Evolutionary conservation across 2,888 invertebrate species (phyloP).

Genomic region (Arenicola marina): DNA sequence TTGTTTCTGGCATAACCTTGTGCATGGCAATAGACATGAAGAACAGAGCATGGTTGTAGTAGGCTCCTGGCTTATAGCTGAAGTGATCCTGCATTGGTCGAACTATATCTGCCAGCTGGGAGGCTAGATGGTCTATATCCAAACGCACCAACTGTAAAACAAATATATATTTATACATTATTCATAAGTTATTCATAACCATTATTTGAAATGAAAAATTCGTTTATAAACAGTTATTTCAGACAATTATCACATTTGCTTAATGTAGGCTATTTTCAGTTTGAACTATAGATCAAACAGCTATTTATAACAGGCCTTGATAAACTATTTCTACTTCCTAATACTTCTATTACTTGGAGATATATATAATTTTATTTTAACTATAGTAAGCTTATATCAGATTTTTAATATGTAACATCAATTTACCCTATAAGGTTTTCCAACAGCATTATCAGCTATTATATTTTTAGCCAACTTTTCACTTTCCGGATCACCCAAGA

Average conservation of each 20-base stretch:
- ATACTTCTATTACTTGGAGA: too few relatives aligned
- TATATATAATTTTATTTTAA: background rate
- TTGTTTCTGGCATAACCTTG: conserved; percentile 69
- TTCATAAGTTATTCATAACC: background rate
- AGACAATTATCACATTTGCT: too few relatives aligned
- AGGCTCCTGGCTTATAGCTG: conserved; percentile 71
- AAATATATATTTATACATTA: background rate
- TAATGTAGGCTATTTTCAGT: too few relatives aligned
- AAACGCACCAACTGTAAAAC: conserved; percentile 66
- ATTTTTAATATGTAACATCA: background rate
- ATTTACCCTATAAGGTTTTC: background rate
- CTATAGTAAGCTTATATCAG: background rate
- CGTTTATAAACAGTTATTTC: too few relatives aligned
- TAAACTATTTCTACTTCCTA: too few relatives aligned
- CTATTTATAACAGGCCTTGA: too few relatives aligned
- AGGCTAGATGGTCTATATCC: conserved; percentile 69
- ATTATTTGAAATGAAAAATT: background rate
- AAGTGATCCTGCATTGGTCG: conserved; percentile 74
- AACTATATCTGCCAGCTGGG: conserved; percentile 69
- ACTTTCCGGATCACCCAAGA: conserved; percentile 53
- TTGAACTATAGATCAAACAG: too few relatives aligned
- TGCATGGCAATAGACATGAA: conserved; percentile 77
- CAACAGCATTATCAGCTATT: conserved; percentile 20
- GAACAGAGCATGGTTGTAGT: conserved; percentile 79
- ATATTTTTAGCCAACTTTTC: conserved; percentile 42